A percentile compares a stretch with the other conserved stretches of the same genome.
Conservation (phyloP, 2,113 vertebrate species). For the Daphoenositta chrysoptera region DNA sequence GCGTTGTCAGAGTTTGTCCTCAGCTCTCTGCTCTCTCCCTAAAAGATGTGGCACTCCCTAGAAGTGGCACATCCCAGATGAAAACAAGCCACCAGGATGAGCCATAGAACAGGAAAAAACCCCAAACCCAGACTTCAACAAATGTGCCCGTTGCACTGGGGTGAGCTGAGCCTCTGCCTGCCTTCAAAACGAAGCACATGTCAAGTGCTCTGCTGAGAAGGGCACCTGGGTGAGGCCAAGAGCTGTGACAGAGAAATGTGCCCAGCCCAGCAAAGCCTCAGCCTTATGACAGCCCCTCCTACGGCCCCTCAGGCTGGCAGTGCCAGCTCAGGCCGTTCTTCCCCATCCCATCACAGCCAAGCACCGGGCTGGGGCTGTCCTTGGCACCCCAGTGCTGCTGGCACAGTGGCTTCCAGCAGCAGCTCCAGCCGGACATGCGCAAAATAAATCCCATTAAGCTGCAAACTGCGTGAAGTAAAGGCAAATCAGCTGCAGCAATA, state of each 20-base stretch:
- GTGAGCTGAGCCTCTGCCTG: background rate
- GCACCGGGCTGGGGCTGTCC: background rate
- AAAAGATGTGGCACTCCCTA: background rate
- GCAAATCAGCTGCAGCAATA: background rate
- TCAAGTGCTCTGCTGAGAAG: background rate
- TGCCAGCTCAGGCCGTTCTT: background rate
- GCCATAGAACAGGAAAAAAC: background rate
- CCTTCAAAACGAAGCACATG: accelerated
- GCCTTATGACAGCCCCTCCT: background rate
- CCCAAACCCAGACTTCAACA: background rate
- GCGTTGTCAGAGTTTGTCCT: background rate
- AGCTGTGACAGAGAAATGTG: accelerated
- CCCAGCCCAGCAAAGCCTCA: background rate
- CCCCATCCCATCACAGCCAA: background rate
- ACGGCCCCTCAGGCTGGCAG: accelerated
- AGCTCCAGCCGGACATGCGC: background rate
- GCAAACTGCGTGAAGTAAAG: background rate
- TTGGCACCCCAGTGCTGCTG: background rate
- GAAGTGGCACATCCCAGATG: background rate
- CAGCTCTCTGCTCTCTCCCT: background rate
- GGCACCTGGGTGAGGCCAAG: background rate
- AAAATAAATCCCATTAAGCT: conserved; percentile 18
- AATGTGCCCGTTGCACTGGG: background rate
- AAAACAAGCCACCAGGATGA: background rate
- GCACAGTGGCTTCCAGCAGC: background rate